phyloP scores from a whole-genome alignment of 1,140 invertebrate genomes.

The Drosophila novamexicana region DNA sequence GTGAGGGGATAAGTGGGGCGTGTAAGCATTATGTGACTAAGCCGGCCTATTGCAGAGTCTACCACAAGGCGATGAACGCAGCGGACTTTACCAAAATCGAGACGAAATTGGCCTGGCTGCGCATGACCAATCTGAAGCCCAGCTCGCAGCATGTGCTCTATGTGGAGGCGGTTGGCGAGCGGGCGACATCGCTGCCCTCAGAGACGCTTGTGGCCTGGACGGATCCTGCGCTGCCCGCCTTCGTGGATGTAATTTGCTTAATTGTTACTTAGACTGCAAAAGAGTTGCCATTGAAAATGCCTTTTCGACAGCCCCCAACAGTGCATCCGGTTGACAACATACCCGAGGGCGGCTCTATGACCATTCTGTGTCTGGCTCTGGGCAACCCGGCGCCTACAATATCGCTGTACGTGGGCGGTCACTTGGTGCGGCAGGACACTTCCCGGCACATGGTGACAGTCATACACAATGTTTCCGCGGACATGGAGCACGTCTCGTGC shows the following conservation, averaged over 20 bases:
- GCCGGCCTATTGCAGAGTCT: constrained; percentile 85
- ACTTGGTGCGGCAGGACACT: constrained; percentile 90
- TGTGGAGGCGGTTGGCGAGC: constrained; percentile 88
- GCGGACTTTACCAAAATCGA: constrained; percentile 87
- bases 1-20: not conserved
- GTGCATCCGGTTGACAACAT: constrained; percentile 92
- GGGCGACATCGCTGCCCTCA: constrained; percentile 89
- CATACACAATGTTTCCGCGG: constrained; percentile 91
- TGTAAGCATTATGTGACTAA: not conserved
- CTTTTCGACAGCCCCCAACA: constrained; percentile 88
- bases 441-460: constrained; percentile 92
- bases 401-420: constrained; percentile 89
- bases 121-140: constrained; percentile 88
- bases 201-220: constrained; percentile 94
- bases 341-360: constrained; percentile 93
- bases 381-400: constrained; percentile 93
- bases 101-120: constrained; percentile 89
- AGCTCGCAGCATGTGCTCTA: constrained; percentile 92
- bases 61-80: constrained; percentile 87
- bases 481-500: constrained; percentile 93
- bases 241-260: constrained; percentile 89
- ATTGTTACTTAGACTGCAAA: not conserved
- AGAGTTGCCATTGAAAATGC: not conserved
- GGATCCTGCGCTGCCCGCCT: constrained; percentile 92
- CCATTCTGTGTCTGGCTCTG: constrained; percentile 92